phyloP scores from a whole-genome alignment of 2,888 invertebrate genomes.

The Xiphydria camelus region DNA sequence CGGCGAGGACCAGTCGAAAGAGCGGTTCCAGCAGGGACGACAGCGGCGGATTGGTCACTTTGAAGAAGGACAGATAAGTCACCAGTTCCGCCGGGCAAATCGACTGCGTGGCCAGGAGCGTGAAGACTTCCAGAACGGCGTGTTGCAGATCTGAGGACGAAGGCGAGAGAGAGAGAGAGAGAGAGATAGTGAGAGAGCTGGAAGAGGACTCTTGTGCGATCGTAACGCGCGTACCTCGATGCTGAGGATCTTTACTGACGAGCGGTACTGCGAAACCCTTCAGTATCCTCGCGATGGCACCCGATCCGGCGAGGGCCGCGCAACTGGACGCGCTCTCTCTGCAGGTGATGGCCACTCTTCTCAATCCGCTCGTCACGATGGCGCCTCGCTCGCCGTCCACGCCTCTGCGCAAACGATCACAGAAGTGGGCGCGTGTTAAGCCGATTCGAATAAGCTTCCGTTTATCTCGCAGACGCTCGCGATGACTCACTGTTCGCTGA shows the following conservation, averaged over 20 bases:
- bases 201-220: no score
- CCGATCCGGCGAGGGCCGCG: slow-evolving; percentile 54
- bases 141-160: slow-evolving; percentile 68
- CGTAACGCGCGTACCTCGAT: slow-evolving; percentile 51
- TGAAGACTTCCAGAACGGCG: slow-evolving; percentile 68
- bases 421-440: not conserved
- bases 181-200: not conserved
- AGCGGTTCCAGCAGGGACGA: slow-evolving; percentile 63
- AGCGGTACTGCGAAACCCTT: slow-evolving; percentile 52
- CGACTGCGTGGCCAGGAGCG: slow-evolving; percentile 61
- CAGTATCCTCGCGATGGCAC: slow-evolving; percentile 53
- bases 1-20: slow-evolving; percentile 58
- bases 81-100: slow-evolving; percentile 63
- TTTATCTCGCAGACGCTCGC: not conserved
- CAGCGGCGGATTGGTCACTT: slow-evolving; percentile 62
- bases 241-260: slow-evolving; percentile 38
- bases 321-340: slow-evolving; percentile 56
- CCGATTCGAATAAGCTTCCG: not conserved
- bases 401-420: slow-evolving; percentile 28
- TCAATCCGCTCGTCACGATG: slow-evolving; percentile 49
- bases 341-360: slow-evolving; percentile 53
- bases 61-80: slow-evolving; percentile 65
- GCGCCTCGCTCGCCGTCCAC: slow-evolving; percentile 40
- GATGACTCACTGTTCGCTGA: slow-evolving; percentile 60
- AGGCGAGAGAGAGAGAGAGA: no score